Evolutionary conservation across 92 coral and sea anemone species (phyloP).

Genomic region (Parazoanthus atlanticus): DNA sequence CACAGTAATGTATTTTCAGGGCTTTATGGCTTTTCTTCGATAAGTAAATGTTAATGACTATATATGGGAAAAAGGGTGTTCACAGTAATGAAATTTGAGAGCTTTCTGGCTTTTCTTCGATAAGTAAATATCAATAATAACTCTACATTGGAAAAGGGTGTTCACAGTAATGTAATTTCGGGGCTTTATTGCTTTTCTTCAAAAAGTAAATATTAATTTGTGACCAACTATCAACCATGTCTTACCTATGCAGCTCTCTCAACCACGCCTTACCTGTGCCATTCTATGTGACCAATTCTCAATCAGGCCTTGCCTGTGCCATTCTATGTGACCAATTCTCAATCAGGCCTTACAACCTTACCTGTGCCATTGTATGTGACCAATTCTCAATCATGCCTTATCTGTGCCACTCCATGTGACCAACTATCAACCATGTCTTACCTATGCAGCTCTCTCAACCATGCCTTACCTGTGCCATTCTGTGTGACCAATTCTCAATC

Average conservation of each 20-base stretch:
- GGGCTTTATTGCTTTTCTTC: no score
- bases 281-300: conserved; percentile 91
- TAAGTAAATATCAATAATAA: no score
- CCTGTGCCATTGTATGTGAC: conserved; percentile 94
- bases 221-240: conserved; percentile 87
- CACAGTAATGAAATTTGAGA: no score
- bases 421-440: conserved; percentile 35
- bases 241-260: conserved; percentile 54
- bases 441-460: not conserved
- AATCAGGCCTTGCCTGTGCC: conserved; percentile 75
- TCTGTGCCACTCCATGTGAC: conserved; percentile 3
- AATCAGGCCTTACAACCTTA: conserved; percentile 37
- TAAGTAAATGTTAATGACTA: no score
- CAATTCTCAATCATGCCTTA: conserved; percentile 93
- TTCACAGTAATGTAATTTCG: no score
- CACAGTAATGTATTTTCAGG: no score
- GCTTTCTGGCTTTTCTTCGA: no score
- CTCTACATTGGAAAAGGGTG: no score
- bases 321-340: no score
- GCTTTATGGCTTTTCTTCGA: no score
- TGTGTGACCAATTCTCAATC: conserved; percentile 90
- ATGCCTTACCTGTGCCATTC: conserved; percentile 91
- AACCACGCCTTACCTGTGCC: conserved; percentile 80
- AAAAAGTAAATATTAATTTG: conserved; percentile 36
- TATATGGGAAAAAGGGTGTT: no score